phyloP scores from a whole-genome alignment of 2,888 invertebrate genomes.

The Cantharis rufa region DNA sequence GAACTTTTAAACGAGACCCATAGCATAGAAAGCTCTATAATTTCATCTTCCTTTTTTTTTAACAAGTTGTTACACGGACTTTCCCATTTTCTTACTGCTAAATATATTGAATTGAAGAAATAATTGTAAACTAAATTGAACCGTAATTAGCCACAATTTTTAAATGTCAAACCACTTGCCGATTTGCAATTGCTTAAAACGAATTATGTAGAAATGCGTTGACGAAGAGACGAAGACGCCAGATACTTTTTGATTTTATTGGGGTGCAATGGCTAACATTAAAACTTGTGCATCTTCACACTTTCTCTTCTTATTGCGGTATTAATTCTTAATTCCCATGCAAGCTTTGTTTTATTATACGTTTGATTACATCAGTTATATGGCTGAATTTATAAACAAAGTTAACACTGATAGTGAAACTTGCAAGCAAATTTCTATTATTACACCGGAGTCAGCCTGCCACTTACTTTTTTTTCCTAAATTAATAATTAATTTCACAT shows the following conservation, averaged over 20 bases:
- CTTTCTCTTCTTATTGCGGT: slow-evolving; percentile 18
- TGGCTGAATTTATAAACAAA: background rate
- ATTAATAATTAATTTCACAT: background rate
- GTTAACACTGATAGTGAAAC: background rate
- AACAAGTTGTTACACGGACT: background rate
- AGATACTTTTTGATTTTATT: background rate
- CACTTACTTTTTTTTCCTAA: background rate
- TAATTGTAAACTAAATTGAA: background rate
- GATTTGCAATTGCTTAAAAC: background rate
- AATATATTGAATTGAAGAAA: background rate
- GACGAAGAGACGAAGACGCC: background rate
- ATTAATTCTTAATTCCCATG: slow-evolving; percentile 16
- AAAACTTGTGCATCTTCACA: slow-evolving; percentile 15
- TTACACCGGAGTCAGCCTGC: background rate
- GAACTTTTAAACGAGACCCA: background rate
- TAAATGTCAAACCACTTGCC: background rate
- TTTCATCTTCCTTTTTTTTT: background rate
- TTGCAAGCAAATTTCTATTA: background rate
- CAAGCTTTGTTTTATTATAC: slow-evolving; percentile 20
- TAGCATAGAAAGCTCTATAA: background rate
- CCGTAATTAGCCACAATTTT: background rate
- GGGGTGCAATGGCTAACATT: slow-evolving; percentile 18
- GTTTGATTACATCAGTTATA: slow-evolving; percentile 13
- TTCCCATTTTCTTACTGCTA: background rate
- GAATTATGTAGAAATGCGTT: background rate